Evolutionary conservation across 2,113 vertebrate genomes (phyloP).

Genomic region (Plotosus lineatus): DNA sequence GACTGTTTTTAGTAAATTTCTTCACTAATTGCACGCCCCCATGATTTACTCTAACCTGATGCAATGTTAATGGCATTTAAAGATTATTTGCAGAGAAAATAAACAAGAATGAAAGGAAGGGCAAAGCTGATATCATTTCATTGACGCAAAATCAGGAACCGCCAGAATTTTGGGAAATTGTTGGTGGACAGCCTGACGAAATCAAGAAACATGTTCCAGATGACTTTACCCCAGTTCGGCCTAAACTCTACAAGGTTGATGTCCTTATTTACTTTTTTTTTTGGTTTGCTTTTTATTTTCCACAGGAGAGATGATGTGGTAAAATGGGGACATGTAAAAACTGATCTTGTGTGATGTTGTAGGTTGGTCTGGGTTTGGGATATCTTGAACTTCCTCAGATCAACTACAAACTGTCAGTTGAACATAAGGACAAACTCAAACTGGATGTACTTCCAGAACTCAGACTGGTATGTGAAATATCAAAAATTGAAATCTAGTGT

Average conservation of each 20-base stretch:
- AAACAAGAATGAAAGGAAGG: constrained; percentile 94
- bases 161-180: constrained; percentile 84
- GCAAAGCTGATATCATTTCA: constrained; percentile 85
- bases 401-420: constrained; percentile 95
- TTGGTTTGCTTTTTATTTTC: too few species aligned
- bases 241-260: constrained; percentile 93
- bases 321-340: neutral
- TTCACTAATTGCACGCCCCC: too few species aligned
- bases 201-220: constrained; percentile 88
- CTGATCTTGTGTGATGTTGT: neutral
- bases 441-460: constrained; percentile 87
- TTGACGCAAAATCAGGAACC: constrained; percentile 84
- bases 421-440: constrained; percentile 89
- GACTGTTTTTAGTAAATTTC: neutral
- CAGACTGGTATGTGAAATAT: constrained; percentile 79
- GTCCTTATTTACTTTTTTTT: neutral
- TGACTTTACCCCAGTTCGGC: constrained; percentile 83
- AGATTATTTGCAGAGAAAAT: constrained; percentile 98
- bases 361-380: constrained; percentile 94
- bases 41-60: constrained; percentile 18
- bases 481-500: too few species aligned
- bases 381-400: constrained; percentile 97
- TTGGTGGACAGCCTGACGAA: constrained; percentile 90
- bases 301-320: neutral
- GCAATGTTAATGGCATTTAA: neutral